Evolutionary conservation across 37 sponge, comb jelly and placozoan genomes (phyloP).

Genomic region (Hormiphora californensis): DNA sequence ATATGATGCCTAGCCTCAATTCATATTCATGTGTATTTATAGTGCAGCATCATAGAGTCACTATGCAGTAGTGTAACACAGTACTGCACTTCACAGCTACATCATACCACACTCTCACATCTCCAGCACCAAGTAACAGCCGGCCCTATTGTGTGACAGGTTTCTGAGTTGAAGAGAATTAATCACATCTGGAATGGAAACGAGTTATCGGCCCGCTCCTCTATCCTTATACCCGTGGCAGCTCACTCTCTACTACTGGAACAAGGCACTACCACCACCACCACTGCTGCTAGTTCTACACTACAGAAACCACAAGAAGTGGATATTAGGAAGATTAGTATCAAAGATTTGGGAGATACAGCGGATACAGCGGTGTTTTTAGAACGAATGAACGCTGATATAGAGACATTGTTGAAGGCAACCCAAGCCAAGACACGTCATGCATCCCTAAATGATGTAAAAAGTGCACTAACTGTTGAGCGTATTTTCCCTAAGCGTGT

Average conservation of each 20-base stretch:
- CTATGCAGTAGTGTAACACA: neutral
- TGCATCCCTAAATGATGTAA: neutral
- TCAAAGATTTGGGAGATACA: neutral
- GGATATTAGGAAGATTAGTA: constrained; percentile 24
- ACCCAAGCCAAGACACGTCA: neutral
- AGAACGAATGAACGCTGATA: constrained; percentile 11
- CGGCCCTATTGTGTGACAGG: neutral
- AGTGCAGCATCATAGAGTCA: neutral
- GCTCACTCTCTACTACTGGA: neutral
- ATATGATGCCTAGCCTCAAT: too few relatives aligned
- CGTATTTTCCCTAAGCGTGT: constrained; percentile 42
- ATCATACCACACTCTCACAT: too few relatives aligned
- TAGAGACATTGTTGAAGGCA: neutral
- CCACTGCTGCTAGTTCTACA: too few relatives aligned
- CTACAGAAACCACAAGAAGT: neutral
- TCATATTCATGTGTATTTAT: neutral
- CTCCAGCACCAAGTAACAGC: too few relatives aligned
- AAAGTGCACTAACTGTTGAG: constrained; percentile 41
- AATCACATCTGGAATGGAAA: constrained; percentile 34
- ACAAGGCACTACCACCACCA: neutral
- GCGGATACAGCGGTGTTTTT: neutral
- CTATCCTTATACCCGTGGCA: neutral
- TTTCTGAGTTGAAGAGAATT: neutral
- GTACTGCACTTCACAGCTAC: neutral
- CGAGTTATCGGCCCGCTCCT: constrained; percentile 9